Base-by-base conservation (phyloP, 2,113 vertebrate species). In the Chaetodon auriga region DNA sequence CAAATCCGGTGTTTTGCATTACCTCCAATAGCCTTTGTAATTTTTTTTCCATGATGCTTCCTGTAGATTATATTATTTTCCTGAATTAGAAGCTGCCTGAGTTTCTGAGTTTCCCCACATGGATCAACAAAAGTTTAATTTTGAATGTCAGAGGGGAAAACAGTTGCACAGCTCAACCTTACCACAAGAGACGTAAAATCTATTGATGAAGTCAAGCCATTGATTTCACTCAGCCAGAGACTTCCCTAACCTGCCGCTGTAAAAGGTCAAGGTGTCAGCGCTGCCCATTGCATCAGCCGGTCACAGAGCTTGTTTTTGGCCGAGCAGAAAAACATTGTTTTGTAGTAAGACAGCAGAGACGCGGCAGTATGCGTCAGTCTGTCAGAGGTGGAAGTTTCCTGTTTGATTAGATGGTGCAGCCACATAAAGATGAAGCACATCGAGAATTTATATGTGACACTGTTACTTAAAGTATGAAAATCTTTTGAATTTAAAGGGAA, bases 201-300 rank as follows among this genome's bases (percentile, higher is more conserved):
- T 68, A 89, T 90, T 76, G 48, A 87, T 85, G 71, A 84, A 87
- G 85, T 88, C 68, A 19, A 66, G 63, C 18, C 45, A 94, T 91
- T 5, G 89, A 93, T 93, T 91, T 89, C 61, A 30, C 85, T 85
- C 83, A 81, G 53, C 38, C 48, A 6, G 15, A 61, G 68, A 84
- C 69, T 83, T 82, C 75, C 88, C 65, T 82, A 65, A 84, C 74
- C 74, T 72, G 80, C 48, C 60, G 82, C 79, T 73, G 45, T 23
- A 18, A 90, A 93, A 90, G 89, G 88, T 87, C 90, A 70, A 58
- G 11, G 38, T 85, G 87, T 87, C 93, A 81, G 21, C 10, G 6
- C 61, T 75, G 62, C n/a, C 51, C 41, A 4, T 68, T 48, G 23
- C 41, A 54, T 38, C 49, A 80, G 65, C 83, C 90, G 83, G 84